Base-by-base conservation (phyloP, 2,113 vertebrate species). In the Cyprinodon variegatus region DNA sequence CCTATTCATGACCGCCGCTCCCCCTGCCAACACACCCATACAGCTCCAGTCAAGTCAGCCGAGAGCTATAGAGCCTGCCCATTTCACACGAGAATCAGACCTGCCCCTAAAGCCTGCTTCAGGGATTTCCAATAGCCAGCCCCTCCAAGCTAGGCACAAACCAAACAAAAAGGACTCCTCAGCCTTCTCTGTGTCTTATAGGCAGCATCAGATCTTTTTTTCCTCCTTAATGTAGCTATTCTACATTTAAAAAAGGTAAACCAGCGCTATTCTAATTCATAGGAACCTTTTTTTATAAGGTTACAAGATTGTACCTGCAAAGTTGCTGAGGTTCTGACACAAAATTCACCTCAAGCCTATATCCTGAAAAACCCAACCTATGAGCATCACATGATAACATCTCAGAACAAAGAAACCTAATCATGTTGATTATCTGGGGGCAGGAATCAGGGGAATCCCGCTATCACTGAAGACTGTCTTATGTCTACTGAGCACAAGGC, bases 71-170 rank as follows among this genome's bases (percentile, higher is more conserved):
- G 90, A 94, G 89, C 90, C 92, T 91, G 74, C 91, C 92, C 92
- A 93, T 93, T 94, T 94, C 93, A 94, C 93, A 94, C 90, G 92
- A 94, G 92, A 94, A 94, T 92, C 93, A 89, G 91, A 91, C 92
- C 93, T 92, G 91, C 93, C 93, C 92, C 92, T 92, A 92, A 93
- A 93, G 91, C 92, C 93, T 93, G 93, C 91, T 93, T 94, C 93
- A 94, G 91, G 93, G 93, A 92, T 93, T 93, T 93, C 93, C 91
- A 94, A 93, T 92, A 90, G 93, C 82, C 84, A 74, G 85, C 89
- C 77, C 91, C 88, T 93, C 90, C 85, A 90, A 83, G 79, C 90
- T 91, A 91, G 92, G 91, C 92, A 90, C 91, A 88, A 91, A 89
- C 90, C 89, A 91, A 91, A 94, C 92, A 94, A 94, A 66, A 93